A percentile compares a stretch with the other conserved stretches of the same genome.
Evolutionary conservation across 1,140 invertebrate genomes (phyloP).

Genomic region (Orussus abietinus): DNA sequence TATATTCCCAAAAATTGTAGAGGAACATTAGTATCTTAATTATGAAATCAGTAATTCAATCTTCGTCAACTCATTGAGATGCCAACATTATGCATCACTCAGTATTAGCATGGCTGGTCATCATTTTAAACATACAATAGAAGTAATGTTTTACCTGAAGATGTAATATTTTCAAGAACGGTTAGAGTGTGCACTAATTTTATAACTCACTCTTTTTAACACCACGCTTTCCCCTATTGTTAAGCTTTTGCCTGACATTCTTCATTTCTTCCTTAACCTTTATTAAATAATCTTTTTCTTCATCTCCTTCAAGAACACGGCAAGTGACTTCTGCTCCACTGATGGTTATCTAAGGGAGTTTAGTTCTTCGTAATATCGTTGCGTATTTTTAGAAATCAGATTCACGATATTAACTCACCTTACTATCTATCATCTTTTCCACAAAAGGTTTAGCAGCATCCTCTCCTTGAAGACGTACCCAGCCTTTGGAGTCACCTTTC

Average conservation of each 20-base stretch:
- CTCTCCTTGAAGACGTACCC: constrained; percentile 66
- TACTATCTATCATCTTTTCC: constrained; percentile 62
- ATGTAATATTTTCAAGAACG: no score
- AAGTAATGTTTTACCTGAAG: no score
- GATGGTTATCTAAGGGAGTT: no score
- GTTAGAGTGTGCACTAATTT: no score
- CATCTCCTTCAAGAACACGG: constrained; percentile 63
- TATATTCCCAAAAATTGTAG: not conserved
- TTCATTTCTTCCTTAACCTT: constrained; percentile 62
- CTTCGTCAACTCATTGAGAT: constrained; percentile 50
- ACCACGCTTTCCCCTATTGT: constrained; percentile 40
- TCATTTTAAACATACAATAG: constrained; percentile 44
- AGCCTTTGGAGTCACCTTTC: constrained; percentile 68
- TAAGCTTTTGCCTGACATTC: constrained; percentile 51
- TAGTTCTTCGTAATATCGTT: no score
- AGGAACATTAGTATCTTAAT: constrained; percentile 2
- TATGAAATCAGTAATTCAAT: constrained; percentile 26
- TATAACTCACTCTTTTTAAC: constrained; percentile 36
- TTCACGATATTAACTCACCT: no score
- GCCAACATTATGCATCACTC: constrained; percentile 48
- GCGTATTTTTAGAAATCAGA: no score
- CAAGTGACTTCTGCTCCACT: constrained; percentile 58
- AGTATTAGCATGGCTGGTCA: constrained; percentile 55
- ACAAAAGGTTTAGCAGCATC: constrained; percentile 63
- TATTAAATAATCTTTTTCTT: constrained; percentile 64